These are phyloP conservation scores for Sesia bembeciformis DNA, from an alignment of 2,888 invertebrate species.

Conservation along the genomic window DNA sequence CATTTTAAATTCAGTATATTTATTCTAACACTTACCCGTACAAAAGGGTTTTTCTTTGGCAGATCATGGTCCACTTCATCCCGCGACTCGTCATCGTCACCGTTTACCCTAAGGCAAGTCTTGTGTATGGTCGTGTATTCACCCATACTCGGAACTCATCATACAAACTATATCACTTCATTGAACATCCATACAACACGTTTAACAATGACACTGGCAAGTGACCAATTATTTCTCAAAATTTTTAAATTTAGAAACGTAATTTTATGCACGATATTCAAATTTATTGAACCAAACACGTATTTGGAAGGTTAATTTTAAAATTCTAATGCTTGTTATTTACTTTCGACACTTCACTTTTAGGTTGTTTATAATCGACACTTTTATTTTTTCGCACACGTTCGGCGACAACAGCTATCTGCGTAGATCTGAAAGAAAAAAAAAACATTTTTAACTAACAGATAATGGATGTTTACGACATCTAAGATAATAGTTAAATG, in stretches of 20 bases:
- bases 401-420: neutral
- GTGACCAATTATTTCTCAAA: neutral
- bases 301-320: no score
- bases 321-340: no score
- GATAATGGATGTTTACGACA: neutral
- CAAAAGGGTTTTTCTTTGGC: slow-evolving; percentile 61
- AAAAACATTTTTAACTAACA: neutral
- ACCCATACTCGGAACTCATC: slow-evolving; percentile 65
- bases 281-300: no score
- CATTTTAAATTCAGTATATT: no score
- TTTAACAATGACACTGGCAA: neutral
- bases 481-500: slow-evolving; percentile 5
- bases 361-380: no score
- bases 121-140: slow-evolving; percentile 52
- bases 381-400: neutral
- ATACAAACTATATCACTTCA: slow-evolving; percentile 18
- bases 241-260: neutral
- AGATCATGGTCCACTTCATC: slow-evolving; percentile 60
- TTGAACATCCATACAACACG: neutral
- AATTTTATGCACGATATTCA: neutral
- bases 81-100: slow-evolving; percentile 56
- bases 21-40: slow-evolving; percentile 43
- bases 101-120: slow-evolving; percentile 64
- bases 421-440: neutral
- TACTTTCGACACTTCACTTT: no score